Base-by-base conservation (phyloP, 2,888 invertebrate genomes). In the Drosophila eohydei region DNA sequence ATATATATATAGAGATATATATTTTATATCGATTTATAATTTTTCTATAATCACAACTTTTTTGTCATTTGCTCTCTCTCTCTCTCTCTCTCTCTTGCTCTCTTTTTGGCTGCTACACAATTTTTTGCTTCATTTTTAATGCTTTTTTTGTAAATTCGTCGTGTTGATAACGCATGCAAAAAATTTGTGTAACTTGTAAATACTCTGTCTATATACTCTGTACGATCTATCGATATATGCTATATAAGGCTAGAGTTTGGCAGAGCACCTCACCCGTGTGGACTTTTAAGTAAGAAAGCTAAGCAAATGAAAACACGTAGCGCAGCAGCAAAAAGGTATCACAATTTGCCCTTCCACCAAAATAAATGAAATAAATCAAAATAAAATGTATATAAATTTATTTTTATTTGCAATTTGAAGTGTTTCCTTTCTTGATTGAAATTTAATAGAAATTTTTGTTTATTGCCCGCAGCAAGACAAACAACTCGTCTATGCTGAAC, bases 401-500 rank as follows among this genome's bases (percentile, higher is more conserved):
- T 36, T 26, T 34, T 26, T 34, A 11, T 21, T 16, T 21, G n/a
- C 28, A 40, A 2, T 14, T 21, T 32, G 8, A 14, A 57, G 0
- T n/a, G 4, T n/a, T 1, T 4, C 2, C 26, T 44, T 21, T 2
- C n/a, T 12, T n/a, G 51, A 28, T 11, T 8, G 4, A 43, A 7
- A 38, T 46, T 12, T 58, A 48, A 58, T 30, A 14, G 1, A 28
- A 46, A n/a, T 14, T 28, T 28, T 63, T 57, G 62, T 56, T 14
- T 58, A 50, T 14, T 54, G 38, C 16, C 52, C 78, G 32, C 70
- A 94, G 88, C 94, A 94, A 80, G 94, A 95, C 89, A 94, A 95
- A 91, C 95, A 94, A 67, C 94, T 96, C 44, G 96, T 96, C 3
- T 96, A 96, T 92, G 96, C 96, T 2, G 96, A 96, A 92, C 93